Base-by-base conservation (phyloP, 2,888 invertebrate genomes). In the Apoda limacodes region DNA sequence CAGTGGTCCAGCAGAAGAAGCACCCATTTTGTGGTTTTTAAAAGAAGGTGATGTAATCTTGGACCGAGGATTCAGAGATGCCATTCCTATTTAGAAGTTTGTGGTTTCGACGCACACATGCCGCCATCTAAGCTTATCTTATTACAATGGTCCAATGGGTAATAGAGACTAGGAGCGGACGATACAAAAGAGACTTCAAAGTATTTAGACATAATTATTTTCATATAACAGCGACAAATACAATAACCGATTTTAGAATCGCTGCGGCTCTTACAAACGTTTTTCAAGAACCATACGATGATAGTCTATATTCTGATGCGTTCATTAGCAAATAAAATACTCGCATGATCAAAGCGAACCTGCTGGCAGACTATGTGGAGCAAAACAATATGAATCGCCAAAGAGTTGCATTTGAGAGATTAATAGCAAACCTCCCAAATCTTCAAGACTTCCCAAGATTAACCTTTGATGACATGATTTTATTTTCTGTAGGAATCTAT, bases 211-310 rank as follows among this genome's bases (percentile, higher is more conserved):
- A 30, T 15, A 23, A 23, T 17, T 30, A 23, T 11, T 23, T 15
- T 17, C 22, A 23, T 30, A 11, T 23, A 11, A 17, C 30, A 11
- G 23, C 15, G 23, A 15, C 11, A 3, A 11, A 35, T 14, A 28
- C 32, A 28, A 28, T 24, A 14, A 25, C 30, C 17, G 37, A 38
- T 13, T 25, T 38, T 23, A 17, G 17, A 15, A 38, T 38, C 23
- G 34, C 37, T 26, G 37, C 34, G 19, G 37, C 37, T 5, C n/a
- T 38, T 21, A 38, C 25, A 2, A 38, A 34, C 30, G 29, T 24
- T 13, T 37, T 37, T 15, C 37, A 34, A 15, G 20, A 34, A n/a
- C 17, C 22, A 20, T 30, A 34, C 5, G 20, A 31, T 31, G 34
- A 37, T 21, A 28, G 15, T 31, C 10, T 28, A 13, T 9, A 37